Evolutionary conservation across 2,888 invertebrate species (phyloP), one percentile per base, ranked within the genome.

Genomic region (Elysia crispata): DNA sequence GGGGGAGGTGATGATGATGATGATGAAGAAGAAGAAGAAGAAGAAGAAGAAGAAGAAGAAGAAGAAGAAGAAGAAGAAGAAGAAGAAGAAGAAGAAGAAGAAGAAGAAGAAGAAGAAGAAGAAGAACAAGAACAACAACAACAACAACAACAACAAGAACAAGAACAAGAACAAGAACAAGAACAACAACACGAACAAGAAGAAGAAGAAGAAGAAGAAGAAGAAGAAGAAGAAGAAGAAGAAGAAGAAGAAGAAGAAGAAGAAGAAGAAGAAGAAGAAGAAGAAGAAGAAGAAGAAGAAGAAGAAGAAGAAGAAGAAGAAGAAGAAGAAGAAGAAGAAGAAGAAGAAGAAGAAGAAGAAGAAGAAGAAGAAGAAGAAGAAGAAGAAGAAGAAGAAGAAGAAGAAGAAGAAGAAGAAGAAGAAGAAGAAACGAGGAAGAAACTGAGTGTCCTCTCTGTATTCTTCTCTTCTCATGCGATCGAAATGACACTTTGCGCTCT

Each of bases 1-100:
- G 30, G 30, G 30, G 30, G 30, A 67, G 67, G 28, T 25, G 67
- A 67, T 25, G 67, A 67, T 25, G 67, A 67, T 25, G 67, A 67
- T 25, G 67, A 67, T 25, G 67, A 67, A 67, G 67, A 67, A 67
- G 67, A 67, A 67, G 67, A 67, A 67, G 67, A 67, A 67, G 67
- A 67, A 67, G 67, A 25, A 67, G 67, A 23, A 67, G 67, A 23
- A 67, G 67, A 23, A 67, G 67, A 23, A 67, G 30, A 23, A 67
- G 67, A 23, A 67, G 30, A 23, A 67, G 67, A 23, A 67, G 67
- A 23, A 67, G 67, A 23, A 67, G 67, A 23, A 67, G 67, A 25
- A 67, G 67, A 25, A 67, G 67, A 25, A 67, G 67, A 25, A 67
- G 67, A 25, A 67, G 67, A 25, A 67, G 18, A 25, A 67, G 67